These are phyloP conservation scores for Amphibalanus amphitrite DNA, from an alignment of 1,140 invertebrate species.

Conservation along the genomic window DNA sequence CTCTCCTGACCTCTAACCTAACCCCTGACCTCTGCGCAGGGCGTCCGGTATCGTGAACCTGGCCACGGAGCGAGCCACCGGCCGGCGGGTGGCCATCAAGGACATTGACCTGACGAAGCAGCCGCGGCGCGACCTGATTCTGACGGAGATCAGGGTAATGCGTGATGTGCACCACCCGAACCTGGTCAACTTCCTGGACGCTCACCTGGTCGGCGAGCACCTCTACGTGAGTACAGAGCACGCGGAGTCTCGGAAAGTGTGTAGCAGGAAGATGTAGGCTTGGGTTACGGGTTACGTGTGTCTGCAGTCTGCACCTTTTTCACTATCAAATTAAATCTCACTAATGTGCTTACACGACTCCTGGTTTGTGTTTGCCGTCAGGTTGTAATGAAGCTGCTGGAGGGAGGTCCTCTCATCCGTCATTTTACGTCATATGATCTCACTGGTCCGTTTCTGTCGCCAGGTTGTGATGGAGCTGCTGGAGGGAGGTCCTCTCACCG, in stretches of 20 bases:
- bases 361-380: too few species aligned
- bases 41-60: constrained; percentile 84
- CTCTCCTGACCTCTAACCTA: not conserved
- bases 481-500: constrained; percentile 86
- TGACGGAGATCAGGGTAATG: constrained; percentile 86
- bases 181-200: constrained; percentile 90
- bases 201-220: constrained; percentile 74
- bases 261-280: too few species aligned
- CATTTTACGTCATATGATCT: not conserved
- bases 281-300: too few species aligned
- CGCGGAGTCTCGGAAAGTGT: too few species aligned
- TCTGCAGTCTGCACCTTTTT: too few species aligned
- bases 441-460: not conserved
- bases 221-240: constrained; percentile 54
- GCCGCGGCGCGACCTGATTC: constrained; percentile 81
- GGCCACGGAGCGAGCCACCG: constrained; percentile 49
- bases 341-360: too few species aligned
- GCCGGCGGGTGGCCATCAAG: constrained; percentile 77
- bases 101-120: constrained; percentile 88
- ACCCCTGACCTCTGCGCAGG: constrained; percentile 16
- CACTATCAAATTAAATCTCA: too few species aligned
- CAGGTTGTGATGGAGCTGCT: constrained; percentile 69
- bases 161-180: constrained; percentile 89
- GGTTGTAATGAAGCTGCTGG: too few species aligned
- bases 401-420: too few species aligned